phyloP scores from a whole-genome alignment of 2,113 vertebrate species.

The Paratilapia polleni region DNA sequence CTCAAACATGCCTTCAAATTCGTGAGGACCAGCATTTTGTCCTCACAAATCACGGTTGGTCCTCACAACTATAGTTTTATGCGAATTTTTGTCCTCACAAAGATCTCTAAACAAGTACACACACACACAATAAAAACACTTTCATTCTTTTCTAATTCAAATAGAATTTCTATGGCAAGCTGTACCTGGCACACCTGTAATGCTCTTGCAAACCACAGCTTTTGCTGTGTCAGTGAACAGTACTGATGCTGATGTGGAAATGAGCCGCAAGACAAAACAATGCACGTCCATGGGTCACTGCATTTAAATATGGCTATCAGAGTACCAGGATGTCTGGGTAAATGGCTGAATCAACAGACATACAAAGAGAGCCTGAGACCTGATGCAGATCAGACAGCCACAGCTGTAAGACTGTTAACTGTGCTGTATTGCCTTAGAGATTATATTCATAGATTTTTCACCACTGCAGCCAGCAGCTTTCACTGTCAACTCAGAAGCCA shows the following conservation, averaged over 20 bases:
- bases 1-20: too few species aligned
- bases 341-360: neutral
- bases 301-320: neutral
- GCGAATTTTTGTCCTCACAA: too few species aligned
- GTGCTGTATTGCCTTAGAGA: constrained; percentile 8
- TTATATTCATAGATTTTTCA: constrained; percentile 21
- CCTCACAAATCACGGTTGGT: too few species aligned
- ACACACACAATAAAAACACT: too few species aligned
- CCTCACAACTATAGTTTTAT: too few species aligned
- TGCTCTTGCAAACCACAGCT: neutral
- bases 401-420: constrained; percentile 14
- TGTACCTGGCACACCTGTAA: neutral
- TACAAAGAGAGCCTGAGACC: neutral
- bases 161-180: neutral
- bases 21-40: too few species aligned
- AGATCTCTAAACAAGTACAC: too few species aligned
- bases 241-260: neutral
- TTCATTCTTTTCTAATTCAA: neutral
- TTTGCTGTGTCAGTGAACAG: neutral
- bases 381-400: neutral
- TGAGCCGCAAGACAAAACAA: neutral
- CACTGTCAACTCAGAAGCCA: constrained; percentile 1
- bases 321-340: neutral
- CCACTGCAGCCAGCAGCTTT: neutral
- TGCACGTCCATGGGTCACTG: neutral